Evolutionary conservation across 2,797 vertebrate genomes (phyloP).

Genomic region (Carcharodon carcharias): DNA sequence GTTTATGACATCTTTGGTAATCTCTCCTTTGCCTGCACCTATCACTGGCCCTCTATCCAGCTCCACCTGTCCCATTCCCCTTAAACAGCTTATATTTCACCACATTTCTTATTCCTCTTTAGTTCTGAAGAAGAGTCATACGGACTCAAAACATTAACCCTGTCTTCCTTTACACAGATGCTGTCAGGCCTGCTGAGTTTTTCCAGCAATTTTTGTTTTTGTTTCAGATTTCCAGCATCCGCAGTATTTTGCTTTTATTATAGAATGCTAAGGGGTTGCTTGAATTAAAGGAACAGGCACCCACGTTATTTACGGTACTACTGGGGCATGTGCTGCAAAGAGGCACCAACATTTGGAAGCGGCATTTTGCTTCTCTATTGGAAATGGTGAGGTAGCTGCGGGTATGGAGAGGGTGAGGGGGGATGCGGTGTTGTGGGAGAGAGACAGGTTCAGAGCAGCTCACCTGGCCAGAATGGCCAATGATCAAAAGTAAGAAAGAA

Average conservation of each 20-base stretch:
- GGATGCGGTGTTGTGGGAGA: neutral
- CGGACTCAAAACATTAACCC: too few relatives aligned
- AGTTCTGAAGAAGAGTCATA: too few relatives aligned
- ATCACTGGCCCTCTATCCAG: too few relatives aligned
- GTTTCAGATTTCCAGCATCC: too few relatives aligned
- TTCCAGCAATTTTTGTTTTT: too few relatives aligned
- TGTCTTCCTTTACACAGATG: too few relatives aligned
- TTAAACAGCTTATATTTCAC: too few relatives aligned
- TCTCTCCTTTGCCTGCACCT: too few relatives aligned
- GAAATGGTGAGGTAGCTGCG: neutral
- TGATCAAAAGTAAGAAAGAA: neutral
- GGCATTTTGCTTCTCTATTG: neutral
- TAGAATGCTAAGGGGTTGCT: neutral
- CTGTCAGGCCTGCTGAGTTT: too few relatives aligned
- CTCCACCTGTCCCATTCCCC: too few relatives aligned
- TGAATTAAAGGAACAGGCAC: neutral
- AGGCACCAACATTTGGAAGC: neutral
- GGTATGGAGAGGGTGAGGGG: neutral
- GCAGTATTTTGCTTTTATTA: neutral
- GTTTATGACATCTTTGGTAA: too few relatives aligned
- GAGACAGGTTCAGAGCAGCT: neutral
- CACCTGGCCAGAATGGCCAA: neutral
- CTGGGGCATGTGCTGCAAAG: neutral
- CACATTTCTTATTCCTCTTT: too few relatives aligned
- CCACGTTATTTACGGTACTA: neutral